These are phyloP conservation scores for Agriopis leucophaearia DNA, from an alignment of 2,888 invertebrate genomes.

Conservation along the genomic window DNA sequence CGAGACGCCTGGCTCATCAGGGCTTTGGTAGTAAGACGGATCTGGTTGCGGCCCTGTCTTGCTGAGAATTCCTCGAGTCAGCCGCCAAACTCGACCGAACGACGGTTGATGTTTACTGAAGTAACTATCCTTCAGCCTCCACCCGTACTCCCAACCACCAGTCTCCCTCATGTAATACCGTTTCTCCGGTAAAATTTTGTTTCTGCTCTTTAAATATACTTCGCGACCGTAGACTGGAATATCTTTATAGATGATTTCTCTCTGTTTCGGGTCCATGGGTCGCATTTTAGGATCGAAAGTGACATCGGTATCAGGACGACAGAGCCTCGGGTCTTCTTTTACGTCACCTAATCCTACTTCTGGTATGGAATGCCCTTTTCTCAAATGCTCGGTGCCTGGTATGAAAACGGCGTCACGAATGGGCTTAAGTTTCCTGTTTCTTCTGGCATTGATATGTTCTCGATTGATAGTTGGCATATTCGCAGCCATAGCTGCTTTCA, in stretches of 20 bases:
- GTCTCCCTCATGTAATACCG: slow-evolving; percentile 62
- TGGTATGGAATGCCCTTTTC: slow-evolving; percentile 58
- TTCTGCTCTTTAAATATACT: slow-evolving; percentile 58
- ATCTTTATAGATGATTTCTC: slow-evolving; percentile 56
- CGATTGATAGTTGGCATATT: slow-evolving; percentile 53
- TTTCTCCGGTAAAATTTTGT: slow-evolving; percentile 55
- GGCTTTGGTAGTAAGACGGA: slow-evolving; percentile 54
- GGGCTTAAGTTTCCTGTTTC: slow-evolving; percentile 49
- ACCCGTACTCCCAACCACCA: slow-evolving; percentile 60
- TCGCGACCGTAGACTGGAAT: slow-evolving; percentile 57
- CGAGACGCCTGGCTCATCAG: slow-evolving; percentile 44
- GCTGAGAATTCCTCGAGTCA: slow-evolving; percentile 52
- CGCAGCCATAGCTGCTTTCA: slow-evolving; percentile 37
- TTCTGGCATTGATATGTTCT: slow-evolving; percentile 49
- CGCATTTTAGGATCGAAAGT: slow-evolving; percentile 60
- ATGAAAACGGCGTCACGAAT: slow-evolving; percentile 53
- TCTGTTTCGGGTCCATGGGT: slow-evolving; percentile 54
- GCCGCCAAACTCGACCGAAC: slow-evolving; percentile 54
- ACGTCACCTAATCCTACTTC: slow-evolving; percentile 62
- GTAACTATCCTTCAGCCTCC: slow-evolving; percentile 60
- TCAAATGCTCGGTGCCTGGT: slow-evolving; percentile 49
- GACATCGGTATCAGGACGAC: slow-evolving; percentile 55
- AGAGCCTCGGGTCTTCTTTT: slow-evolving; percentile 58
- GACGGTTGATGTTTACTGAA: slow-evolving; percentile 48
- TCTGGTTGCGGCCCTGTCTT: slow-evolving; percentile 63